Evolutionary conservation across 1,140 invertebrate species (phyloP).

Genomic region (Piezodorus guildinii): DNA sequence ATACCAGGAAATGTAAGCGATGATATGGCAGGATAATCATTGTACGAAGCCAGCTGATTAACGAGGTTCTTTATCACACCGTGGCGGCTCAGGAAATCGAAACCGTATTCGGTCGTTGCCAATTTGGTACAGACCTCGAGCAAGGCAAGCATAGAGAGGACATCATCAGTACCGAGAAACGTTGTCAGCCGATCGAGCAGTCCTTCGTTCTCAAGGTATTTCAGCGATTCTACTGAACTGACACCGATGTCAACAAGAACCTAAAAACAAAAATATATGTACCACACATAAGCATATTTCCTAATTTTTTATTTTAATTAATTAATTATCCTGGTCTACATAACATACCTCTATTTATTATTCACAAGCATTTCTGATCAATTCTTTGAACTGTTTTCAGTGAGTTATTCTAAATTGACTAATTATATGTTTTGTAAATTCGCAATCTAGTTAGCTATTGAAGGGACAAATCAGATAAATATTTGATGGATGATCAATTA

Average conservation of each 20-base stretch:
- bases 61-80: slow-evolving; percentile 50
- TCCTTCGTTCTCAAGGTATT: slow-evolving; percentile 15
- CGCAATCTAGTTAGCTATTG: too few species aligned
- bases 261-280: not conserved
- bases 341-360: too few species aligned
- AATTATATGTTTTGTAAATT: too few species aligned
- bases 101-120: slow-evolving; percentile 50
- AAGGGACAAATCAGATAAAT: too few species aligned
- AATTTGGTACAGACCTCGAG: slow-evolving; percentile 62
- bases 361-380: too few species aligned
- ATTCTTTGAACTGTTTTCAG: too few species aligned
- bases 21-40: slow-evolving; percentile 46
- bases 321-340: too few species aligned
- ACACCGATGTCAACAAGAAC: slow-evolving; percentile 25
- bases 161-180: slow-evolving; percentile 41
- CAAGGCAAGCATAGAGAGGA: slow-evolving; percentile 62
- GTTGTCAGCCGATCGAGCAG: not conserved
- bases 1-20: slow-evolving; percentile 50
- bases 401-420: too few species aligned
- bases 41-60: slow-evolving; percentile 41
- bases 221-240: slow-evolving; percentile 31
- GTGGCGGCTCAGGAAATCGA: slow-evolving; percentile 53
- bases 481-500: too few species aligned
- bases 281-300: too few species aligned
- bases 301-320: too few species aligned